Evolutionary conservation across 1,140 invertebrate genomes (phyloP).

Genomic region (Hyposmocoma kahamanoa): DNA sequence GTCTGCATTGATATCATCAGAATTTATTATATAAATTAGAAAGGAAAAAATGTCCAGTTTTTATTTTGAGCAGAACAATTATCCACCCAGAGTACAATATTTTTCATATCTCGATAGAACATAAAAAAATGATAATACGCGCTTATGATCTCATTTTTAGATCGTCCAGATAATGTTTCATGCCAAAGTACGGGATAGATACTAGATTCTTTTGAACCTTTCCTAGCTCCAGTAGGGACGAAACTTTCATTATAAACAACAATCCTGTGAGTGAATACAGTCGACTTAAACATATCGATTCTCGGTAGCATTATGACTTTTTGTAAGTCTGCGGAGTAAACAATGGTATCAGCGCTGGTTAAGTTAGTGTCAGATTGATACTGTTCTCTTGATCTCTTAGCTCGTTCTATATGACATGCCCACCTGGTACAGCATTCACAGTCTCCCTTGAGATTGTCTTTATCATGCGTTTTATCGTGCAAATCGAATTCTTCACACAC

Average conservation of each 20-base stretch:
- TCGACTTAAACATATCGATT: not conserved
- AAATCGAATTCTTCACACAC: not conserved
- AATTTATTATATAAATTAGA: conserved; percentile 14
- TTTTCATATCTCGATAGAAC: conserved; percentile 12
- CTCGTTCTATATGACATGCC: not conserved
- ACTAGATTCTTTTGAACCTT: conserved; percentile 1
- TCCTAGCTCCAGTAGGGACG: not conserved
- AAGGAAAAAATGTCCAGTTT: conserved; percentile 24
- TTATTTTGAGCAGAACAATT: conserved; percentile 15
- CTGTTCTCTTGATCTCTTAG: not conserved
- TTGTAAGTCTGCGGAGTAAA: conserved; percentile 4
- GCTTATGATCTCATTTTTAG: conserved; percentile 11
- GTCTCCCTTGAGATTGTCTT: not conserved
- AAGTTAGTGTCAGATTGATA: not conserved
- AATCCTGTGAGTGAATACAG: not conserved
- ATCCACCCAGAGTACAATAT: conserved; percentile 23
- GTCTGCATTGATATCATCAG: not conserved
- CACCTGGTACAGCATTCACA: not conserved
- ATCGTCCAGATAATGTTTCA: conserved; percentile 11
- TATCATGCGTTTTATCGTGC: not conserved
- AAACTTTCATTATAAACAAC: conserved; percentile 6
- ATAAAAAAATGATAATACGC: conserved; percentile 7
- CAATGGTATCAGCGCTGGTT: not conserved
- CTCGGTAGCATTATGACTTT: conserved; percentile 7
- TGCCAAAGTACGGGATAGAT: conserved; percentile 11